Conservation (phyloP, 35 echinoderm and acorn worm genomes). For the Ophiothrix spiculata region DNA sequence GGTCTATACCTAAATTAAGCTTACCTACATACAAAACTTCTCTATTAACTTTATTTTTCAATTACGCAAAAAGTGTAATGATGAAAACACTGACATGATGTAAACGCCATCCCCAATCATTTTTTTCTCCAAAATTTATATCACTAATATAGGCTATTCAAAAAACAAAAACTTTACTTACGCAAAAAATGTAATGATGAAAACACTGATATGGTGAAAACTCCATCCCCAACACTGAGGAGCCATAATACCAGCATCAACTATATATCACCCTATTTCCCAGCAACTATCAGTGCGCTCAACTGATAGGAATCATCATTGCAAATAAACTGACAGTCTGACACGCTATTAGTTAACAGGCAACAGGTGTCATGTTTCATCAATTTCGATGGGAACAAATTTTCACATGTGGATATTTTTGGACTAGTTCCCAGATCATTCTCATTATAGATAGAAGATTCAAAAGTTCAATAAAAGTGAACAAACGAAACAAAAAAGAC, state of each 20-base stretch:
- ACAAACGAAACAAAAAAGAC: too few species aligned
- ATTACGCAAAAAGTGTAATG: not conserved
- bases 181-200: constrained; percentile 65
- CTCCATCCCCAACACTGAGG: constrained; percentile 13
- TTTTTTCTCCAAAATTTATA: not conserved
- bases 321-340: too few species aligned
- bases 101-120: not conserved
- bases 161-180: constrained; percentile 35
- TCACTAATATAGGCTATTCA: not conserved
- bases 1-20: not conserved
- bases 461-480: too few species aligned
- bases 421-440: too few species aligned
- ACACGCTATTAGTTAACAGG: too few species aligned
- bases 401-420: too few species aligned
- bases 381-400: too few species aligned
- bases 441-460: too few species aligned
- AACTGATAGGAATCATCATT: too few species aligned
- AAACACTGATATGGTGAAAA: constrained; percentile 25
- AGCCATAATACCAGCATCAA: not conserved
- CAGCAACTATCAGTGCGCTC: not conserved
- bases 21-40: not conserved
- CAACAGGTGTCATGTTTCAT: too few species aligned
- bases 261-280: not conserved
- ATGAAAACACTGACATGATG: not conserved
- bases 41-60: not conserved